Base-by-base conservation (phyloP, 2,888 invertebrate species). In the Cenopis cana region DNA sequence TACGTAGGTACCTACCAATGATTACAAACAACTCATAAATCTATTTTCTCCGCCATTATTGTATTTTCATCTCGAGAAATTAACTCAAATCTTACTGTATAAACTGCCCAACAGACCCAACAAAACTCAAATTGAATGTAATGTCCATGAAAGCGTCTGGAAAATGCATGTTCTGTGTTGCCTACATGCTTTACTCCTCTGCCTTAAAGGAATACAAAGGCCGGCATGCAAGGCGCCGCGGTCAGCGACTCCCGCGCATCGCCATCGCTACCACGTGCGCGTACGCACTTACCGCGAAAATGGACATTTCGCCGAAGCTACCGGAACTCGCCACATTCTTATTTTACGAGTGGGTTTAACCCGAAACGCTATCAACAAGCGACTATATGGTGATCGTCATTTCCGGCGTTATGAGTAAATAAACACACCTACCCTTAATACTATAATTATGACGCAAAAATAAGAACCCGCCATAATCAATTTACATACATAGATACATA, bases 181-280 rank as follows among this genome's bases (percentile, higher is more conserved):
- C 10, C 50, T 50, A 18, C 50, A 18, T n/a, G n/a, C 33, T n/a
- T 9, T n/a, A 17, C 18, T n/a, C 17, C 38, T 82, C 85, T 79
- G 86, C 88, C 85, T 85, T 83, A 84, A 82, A 81, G 79, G 91
- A 89, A 92, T 91, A 93, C 87, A 90, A 92, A 92, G 85, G 79
- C 76, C 81, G 83, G 82, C 82, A 66, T 89, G 89, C 90, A 90
- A 83, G 88, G 79, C 90, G 83, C 84, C 76, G 86, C 90, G 92
- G 92, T 91, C 91, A 91, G 80, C 89, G 91, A 90, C 91, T 88
- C 87, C 85, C 75, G 78, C 76, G 72, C 77, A 73, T 74, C 14
- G 20, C 38, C 24, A 38, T 12, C 38, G 57, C 41, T 4, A 74
- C 67, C 73, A 76, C 70, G 75, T 77, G 81, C 81, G 76, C 46